Evolutionary conservation across 2,797 vertebrate genomes (phyloP).

Genomic region (Jordanella pulchra): DNA sequence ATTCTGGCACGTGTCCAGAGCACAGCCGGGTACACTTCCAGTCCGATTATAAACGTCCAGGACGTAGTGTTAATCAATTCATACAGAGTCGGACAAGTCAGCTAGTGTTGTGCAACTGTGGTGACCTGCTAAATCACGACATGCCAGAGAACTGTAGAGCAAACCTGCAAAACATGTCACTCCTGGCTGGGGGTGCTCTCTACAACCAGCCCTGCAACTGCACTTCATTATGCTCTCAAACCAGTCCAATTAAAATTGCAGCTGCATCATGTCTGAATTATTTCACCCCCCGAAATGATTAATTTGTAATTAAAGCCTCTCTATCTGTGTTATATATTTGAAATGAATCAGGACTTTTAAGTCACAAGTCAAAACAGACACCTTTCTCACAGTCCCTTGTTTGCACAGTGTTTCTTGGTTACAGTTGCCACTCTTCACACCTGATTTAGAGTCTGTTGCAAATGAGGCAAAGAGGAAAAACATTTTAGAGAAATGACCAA

Average conservation of each 20-base stretch:
- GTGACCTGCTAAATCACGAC: constrained; percentile 53
- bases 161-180: constrained; percentile 50
- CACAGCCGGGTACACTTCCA: constrained; percentile 54
- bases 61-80: constrained; percentile 69
- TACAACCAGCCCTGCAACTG: constrained; percentile 32
- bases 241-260: constrained; percentile 25
- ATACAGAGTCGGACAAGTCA: constrained; percentile 67
- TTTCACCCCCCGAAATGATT: not conserved
- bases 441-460: constrained; percentile 6
- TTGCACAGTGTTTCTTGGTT: constrained; percentile 4
- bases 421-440: not conserved
- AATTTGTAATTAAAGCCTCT: not conserved
- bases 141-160: constrained; percentile 44
- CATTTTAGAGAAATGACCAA: not conserved
- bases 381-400: not conserved
- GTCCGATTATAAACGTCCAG: constrained; percentile 67
- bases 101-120: constrained; percentile 67
- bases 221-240: constrained; percentile 23
- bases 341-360: not conserved
- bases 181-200: constrained; percentile 33
- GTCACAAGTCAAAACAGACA: not conserved
- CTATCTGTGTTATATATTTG: not conserved
- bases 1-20: constrained; percentile 59
- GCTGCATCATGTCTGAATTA: constrained; percentile 9
- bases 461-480: constrained; percentile 13